These are phyloP conservation scores for Nemotelus pantherinus DNA, from an alignment of 2,888 invertebrate species.

Conservation along the genomic window DNA sequence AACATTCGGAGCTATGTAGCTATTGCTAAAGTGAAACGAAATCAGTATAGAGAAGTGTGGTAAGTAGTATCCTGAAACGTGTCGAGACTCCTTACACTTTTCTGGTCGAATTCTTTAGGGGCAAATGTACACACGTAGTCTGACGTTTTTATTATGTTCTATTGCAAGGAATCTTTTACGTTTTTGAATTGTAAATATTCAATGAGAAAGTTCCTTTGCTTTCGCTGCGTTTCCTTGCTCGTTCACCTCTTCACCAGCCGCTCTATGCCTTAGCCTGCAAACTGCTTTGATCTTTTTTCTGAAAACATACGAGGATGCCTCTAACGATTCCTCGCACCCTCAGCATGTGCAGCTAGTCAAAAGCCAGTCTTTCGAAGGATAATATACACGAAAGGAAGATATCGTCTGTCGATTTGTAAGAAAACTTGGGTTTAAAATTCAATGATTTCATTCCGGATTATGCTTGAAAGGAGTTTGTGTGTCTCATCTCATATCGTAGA, in stretches of 20 bases:
- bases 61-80: slow-evolving; percentile 40
- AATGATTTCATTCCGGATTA: slow-evolving; percentile 40
- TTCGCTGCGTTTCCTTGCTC: slow-evolving; percentile 16
- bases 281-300: slow-evolving; percentile 38
- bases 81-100: slow-evolving; percentile 43
- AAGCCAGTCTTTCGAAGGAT: slow-evolving; percentile 25
- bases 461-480: slow-evolving; percentile 28
- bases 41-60: slow-evolving; percentile 34
- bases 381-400: slow-evolving; percentile 38
- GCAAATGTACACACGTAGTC: slow-evolving; percentile 44
- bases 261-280: slow-evolving; percentile 11
- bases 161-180: slow-evolving; percentile 39
- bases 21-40: slow-evolving; percentile 31
- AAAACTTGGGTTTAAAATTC: slow-evolving; percentile 41
- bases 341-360: not conserved
- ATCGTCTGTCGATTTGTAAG: slow-evolving; percentile 42
- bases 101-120: slow-evolving; percentile 43
- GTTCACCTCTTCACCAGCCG: not conserved
- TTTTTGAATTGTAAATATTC: slow-evolving; percentile 43
- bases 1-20: slow-evolving; percentile 22
- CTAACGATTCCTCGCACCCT: not conserved
- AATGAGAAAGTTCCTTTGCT: slow-evolving; percentile 39
- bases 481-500: slow-evolving; percentile 27
- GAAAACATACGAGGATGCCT: slow-evolving; percentile 5
- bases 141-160: slow-evolving; percentile 44